Evolutionary conservation across 2,888 invertebrate genomes (phyloP).

Genomic region (Yponomeuta sedellus): DNA sequence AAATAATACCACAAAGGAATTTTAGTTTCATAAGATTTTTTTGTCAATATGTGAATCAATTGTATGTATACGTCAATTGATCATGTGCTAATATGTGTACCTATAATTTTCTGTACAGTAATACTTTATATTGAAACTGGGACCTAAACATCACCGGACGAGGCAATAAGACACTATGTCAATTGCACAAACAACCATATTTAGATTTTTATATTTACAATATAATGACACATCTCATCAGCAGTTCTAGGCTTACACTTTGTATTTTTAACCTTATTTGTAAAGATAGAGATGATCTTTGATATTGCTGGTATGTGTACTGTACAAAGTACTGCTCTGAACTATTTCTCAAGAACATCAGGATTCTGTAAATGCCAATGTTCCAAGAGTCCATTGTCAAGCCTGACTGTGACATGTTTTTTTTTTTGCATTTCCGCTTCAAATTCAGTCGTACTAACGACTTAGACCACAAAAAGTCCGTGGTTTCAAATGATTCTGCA

Average conservation of each 20-base stretch:
- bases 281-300: no score
- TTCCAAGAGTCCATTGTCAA: no score
- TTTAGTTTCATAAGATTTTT: background rate
- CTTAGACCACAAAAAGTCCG: no score
- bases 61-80: background rate
- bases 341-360: no score
- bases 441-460: no score
- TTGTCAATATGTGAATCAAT: background rate
- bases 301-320: no score
- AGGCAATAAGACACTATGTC: background rate
- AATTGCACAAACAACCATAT: background rate
- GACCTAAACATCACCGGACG: background rate
- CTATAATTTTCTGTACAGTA: background rate
- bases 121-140: background rate
- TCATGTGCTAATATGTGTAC: background rate
- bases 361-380: no score
- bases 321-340: no score
- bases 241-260: no score
- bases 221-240: no score
- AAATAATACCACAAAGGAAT: background rate
- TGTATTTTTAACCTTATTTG: no score
- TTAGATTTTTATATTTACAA: background rate
- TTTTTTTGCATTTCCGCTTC: background rate
- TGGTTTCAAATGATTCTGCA: no score
- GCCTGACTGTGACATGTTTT: background rate